Evolutionary conservation across 1,140 invertebrate genomes (phyloP), one percentile per base, ranked within the genome.

Genomic region (Scaptomyza montana): DNA sequence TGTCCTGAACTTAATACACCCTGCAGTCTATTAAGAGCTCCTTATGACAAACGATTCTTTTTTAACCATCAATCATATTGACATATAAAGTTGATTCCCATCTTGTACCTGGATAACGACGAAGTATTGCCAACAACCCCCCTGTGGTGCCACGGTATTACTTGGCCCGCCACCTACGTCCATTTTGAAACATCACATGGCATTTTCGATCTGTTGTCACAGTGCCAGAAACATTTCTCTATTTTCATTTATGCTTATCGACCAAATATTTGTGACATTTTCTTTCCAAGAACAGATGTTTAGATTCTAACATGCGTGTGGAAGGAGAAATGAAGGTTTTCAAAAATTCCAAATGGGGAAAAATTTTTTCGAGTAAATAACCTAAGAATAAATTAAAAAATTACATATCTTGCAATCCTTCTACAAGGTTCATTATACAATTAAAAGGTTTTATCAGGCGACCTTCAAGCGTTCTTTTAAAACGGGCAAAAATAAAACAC

Each of bases 241-340:
- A n/a, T n/a, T 36, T 66, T 63, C 57, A 66, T 74, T 81, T 75
- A 78, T 67, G 64, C 54, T 69, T 54, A 65, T 70, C 62, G 54
- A 60, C 41, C 30, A 72, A 85, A 77, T 59, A 67, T 47, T 47
- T 89, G 76, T 89, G 80, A 87, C 84, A 73, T 63, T 46, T 63
- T 43, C 21, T 60, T 51, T 21, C 72, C 76, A 82, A 78, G 59
- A 78, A 87, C 82, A 86, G 71, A 46, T 56, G 7, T 51, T 60
- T 66, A 63, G 25, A 55, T 57, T 36, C 57, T 57, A 77, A 84
- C 79, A 87, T 84, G 84, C 89, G 84, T 50, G 64, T 55, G 65
- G 78, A 86, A 87, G 84, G 84, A 87, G 80, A 87, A 89, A 87
- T 89, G 85, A 87, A 87, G 84, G 84, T 89, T 66, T 49, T 56